A percentile compares a stretch with the other conserved stretches of the same genome.
Conservation (phyloP, 2,797 vertebrate genomes). For the Xenopus petersii region DNA sequence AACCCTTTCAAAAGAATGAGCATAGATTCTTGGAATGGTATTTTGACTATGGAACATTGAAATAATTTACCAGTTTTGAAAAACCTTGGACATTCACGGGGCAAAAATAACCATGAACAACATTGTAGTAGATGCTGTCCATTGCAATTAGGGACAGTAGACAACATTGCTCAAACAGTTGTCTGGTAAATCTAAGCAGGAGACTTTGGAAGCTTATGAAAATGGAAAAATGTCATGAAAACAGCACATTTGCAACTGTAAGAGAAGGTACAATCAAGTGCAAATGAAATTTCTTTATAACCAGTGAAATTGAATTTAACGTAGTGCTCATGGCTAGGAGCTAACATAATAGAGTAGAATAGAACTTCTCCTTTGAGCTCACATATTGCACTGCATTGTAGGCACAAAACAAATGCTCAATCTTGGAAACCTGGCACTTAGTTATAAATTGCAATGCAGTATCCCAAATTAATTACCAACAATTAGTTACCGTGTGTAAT, state of each 20-base stretch:
- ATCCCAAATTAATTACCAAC: too few species aligned
- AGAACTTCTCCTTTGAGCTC: background rate
- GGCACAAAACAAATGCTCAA: background rate
- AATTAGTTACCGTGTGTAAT: too few species aligned
- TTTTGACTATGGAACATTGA: too few species aligned
- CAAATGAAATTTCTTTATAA: conserved; percentile 32
- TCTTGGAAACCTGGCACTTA: too few species aligned
- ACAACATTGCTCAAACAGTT: background rate
- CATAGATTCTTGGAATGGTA: too few species aligned
- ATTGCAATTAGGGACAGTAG: too few species aligned
- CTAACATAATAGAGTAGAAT: conserved; percentile 11
- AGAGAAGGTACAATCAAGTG: conserved; percentile 29
- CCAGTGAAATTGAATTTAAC: conserved; percentile 26
- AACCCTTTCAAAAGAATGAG: too few species aligned
- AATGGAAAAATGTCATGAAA: conserved; percentile 21
- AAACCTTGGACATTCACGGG: too few species aligned
- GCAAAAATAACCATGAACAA: too few species aligned
- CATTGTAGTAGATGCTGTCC: too few species aligned
- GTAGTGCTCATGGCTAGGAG: background rate
- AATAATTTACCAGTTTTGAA: too few species aligned
- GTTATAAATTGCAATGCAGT: too few species aligned
- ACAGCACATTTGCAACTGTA: conserved; percentile 14
- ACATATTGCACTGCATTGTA: conserved; percentile 6
- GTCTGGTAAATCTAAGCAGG: conserved; percentile 24
- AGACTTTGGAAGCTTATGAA: conserved; percentile 18